A percentile compares a stretch with the other conserved stretches of the same genome.
Conservation (phyloP, 2,113 vertebrate species). For the Podarcis raffonei region DNA sequence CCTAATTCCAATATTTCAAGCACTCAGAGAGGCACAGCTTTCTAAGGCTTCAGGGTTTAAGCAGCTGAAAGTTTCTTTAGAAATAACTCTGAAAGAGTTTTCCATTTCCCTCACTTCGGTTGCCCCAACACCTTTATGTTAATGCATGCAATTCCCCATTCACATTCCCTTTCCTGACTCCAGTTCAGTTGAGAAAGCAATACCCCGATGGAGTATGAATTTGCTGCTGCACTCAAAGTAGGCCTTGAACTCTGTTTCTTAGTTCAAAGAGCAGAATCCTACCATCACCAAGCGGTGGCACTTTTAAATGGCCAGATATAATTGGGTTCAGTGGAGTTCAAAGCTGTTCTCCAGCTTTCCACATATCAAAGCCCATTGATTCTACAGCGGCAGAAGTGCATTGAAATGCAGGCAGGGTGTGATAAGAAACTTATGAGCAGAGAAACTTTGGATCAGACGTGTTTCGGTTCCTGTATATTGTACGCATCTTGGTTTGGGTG, state of each 20-base stretch:
- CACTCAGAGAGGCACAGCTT: slow-evolving; percentile 20
- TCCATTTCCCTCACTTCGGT: slow-evolving; percentile 31
- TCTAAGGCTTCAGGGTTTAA: not conserved
- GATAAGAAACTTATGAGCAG: slow-evolving; percentile 70
- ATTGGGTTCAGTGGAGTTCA: slow-evolving; percentile 82
- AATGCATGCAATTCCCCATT: slow-evolving; percentile 63
- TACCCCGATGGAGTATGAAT: slow-evolving; percentile 48
- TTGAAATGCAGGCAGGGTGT: slow-evolving; percentile 65
- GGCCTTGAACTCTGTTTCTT: slow-evolving; percentile 70
- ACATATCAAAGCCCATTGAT: slow-evolving; percentile 79
- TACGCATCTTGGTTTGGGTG: slow-evolving; percentile 64
- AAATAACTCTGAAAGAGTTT: slow-evolving; percentile 33
- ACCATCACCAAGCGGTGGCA: slow-evolving; percentile 64
- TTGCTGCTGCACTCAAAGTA: slow-evolving; percentile 52
- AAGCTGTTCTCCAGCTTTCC: slow-evolving; percentile 72
- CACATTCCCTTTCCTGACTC: slow-evolving; percentile 31
- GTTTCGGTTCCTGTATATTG: slow-evolving; percentile 64
- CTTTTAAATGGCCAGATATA: slow-evolving; percentile 79
- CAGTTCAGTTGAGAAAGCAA: slow-evolving; percentile 52
- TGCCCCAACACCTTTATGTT: slow-evolving; percentile 51
- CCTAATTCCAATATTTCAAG: slow-evolving; percentile 9
- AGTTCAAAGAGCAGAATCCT: slow-evolving; percentile 72
- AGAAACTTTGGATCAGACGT: slow-evolving; percentile 58
- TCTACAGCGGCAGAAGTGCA: slow-evolving; percentile 59
- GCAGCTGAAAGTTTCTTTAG: not conserved